Conservation (phyloP, 2,888 invertebrate species). For the Ochropacha duplaris region DNA sequence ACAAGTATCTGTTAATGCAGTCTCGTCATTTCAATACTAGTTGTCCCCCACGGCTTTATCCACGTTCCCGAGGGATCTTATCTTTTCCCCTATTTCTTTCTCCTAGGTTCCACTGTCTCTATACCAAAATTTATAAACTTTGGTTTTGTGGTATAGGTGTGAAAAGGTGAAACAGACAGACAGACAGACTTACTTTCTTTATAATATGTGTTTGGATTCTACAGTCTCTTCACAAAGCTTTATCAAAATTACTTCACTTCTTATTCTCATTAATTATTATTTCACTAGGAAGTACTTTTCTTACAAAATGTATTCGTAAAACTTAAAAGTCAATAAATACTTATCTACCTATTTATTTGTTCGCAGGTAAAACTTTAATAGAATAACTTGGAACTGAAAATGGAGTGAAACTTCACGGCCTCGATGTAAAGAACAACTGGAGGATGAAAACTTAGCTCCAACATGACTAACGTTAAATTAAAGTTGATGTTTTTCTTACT, state of each 20-base stretch:
- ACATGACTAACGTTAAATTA: slow-evolving; percentile 78
- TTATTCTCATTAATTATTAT: background rate
- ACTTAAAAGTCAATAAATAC: background rate
- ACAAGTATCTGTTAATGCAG: too few species aligned
- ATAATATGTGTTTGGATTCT: too few species aligned
- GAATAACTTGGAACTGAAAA: background rate
- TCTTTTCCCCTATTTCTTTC: too few species aligned
- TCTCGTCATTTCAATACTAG: too few species aligned
- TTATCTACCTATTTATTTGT: slow-evolving; percentile 2
- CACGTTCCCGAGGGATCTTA: too few species aligned
- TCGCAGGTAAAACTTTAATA: slow-evolving; percentile 6
- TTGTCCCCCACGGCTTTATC: too few species aligned
- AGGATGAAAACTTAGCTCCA: slow-evolving; percentile 48
- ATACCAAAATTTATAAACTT: too few species aligned
- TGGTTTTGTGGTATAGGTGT: too few species aligned
- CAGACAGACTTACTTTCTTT: too few species aligned
- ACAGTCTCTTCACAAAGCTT: background rate
- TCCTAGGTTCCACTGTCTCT: too few species aligned
- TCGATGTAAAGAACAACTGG: slow-evolving; percentile 16
- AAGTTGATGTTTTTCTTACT: slow-evolving; percentile 74
- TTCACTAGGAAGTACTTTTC: background rate
- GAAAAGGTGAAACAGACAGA: too few species aligned
- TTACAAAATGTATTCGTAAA: background rate
- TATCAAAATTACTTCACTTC: background rate
- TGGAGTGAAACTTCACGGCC: slow-evolving; percentile 6